A percentile compares a stretch with the other conserved stretches of the same genome.
Evolutionary conservation across 2,113 vertebrate genomes (phyloP).

Genomic region (Perca schrenkii): DNA sequence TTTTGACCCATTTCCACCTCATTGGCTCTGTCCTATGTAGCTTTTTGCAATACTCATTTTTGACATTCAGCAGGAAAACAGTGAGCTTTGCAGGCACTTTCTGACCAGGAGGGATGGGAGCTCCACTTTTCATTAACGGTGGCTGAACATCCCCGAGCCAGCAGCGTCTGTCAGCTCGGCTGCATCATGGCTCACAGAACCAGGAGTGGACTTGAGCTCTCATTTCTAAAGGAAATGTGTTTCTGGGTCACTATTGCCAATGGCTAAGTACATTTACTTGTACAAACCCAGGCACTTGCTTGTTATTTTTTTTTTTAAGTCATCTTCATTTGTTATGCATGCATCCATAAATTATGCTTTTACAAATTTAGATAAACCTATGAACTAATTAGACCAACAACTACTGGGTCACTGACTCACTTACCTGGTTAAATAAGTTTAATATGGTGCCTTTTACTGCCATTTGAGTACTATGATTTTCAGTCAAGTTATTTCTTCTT

Average conservation of each 20-base stretch:
- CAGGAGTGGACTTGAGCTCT: constrained; percentile 37
- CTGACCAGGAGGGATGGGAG: constrained; percentile 65
- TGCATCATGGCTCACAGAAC: constrained; percentile 60
- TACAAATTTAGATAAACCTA: constrained; percentile 1
- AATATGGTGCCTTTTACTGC: not conserved
- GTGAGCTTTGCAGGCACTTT: constrained; percentile 35
- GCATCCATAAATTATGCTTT: not conserved
- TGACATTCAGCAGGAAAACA: constrained; percentile 65
- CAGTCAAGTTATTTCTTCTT: not conserved
- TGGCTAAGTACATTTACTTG: not conserved
- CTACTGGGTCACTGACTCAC: constrained; percentile 33
- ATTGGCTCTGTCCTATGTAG: constrained; percentile 10
- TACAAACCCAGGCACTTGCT: not conserved
- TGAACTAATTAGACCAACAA: constrained; percentile 9
- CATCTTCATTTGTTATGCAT: not conserved
- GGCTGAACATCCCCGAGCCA: constrained; percentile 64
- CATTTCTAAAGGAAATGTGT: constrained; percentile 28
- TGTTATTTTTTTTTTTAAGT: not conserved
- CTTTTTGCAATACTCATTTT: constrained; percentile 46
- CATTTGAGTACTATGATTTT: not conserved
- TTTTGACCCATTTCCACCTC: constrained; percentile 22
- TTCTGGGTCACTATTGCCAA: constrained; percentile 40
- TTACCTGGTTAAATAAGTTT: constrained; percentile 13
- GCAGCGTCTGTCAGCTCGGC: constrained; percentile 57
- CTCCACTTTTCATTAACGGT: constrained; percentile 71